phyloP scores from a whole-genome alignment of 2,113 vertebrate species.

The Spizaetus ornatus region DNA sequence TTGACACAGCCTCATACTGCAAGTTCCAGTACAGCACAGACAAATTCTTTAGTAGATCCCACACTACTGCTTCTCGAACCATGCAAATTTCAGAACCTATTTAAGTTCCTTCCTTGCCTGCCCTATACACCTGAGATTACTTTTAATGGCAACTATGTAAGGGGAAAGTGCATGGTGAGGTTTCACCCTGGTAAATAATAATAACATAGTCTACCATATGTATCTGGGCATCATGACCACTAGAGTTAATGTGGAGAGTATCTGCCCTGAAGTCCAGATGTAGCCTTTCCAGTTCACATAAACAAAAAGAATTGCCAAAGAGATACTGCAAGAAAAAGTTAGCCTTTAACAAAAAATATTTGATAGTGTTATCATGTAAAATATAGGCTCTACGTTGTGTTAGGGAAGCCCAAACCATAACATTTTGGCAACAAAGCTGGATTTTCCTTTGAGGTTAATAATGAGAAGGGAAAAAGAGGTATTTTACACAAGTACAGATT shows the following conservation, averaged over 20 bases:
- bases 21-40: neutral
- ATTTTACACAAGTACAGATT: neutral
- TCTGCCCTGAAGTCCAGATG: neutral
- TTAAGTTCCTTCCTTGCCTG: neutral
- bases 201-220: neutral
- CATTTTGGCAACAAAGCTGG: fast-evolving
- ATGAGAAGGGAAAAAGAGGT: neutral
- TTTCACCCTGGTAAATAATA: neutral
- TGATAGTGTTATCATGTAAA: neutral
- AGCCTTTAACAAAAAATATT: neutral
- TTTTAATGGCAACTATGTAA: neutral
- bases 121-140: neutral
- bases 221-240: neutral
- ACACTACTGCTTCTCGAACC: neutral
- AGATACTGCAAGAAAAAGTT: fast-evolving
- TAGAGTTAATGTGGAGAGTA: neutral
- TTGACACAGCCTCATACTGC: neutral
- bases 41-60: neutral
- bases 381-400: neutral
- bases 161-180: neutral
- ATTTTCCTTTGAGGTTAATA: neutral
- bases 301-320: neutral
- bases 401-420: neutral
- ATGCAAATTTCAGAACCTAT: neutral
- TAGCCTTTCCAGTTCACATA: neutral